phyloP scores from a whole-genome alignment of 1,140 invertebrate species.

The Lasioglossum baleicum region DNA sequence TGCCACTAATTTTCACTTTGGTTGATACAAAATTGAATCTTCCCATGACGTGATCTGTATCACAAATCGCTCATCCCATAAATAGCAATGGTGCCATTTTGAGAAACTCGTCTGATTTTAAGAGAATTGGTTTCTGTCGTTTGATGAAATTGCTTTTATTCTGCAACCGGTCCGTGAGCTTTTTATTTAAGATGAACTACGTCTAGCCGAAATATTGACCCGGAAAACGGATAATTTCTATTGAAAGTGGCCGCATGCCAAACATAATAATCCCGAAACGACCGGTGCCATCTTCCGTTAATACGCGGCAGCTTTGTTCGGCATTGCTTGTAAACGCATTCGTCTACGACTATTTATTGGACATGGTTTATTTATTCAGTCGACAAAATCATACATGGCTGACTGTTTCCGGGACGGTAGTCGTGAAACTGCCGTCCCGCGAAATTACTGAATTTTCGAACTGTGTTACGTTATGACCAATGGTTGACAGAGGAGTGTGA shows the following conservation, averaged over 20 bases:
- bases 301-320: conserved; percentile 45
- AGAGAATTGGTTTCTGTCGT: no score
- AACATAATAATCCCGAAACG: conserved; percentile 42
- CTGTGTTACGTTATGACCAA: no score
- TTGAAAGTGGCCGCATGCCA: conserved; percentile 46
- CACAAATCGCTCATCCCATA: no score
- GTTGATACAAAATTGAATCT: no score
- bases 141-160: neutral
- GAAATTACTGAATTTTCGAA: conserved; percentile 25
- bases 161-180: neutral
- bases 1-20: no score
- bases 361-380: conserved; percentile 36
- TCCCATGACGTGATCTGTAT: no score
- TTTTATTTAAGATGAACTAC: neutral
- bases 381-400: neutral
- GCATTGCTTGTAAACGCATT: conserved; percentile 35
- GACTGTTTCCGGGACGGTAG: neutral
- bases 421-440: neutral
- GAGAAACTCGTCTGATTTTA: no score
- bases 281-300: conserved; percentile 49
- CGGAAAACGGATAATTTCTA: conserved; percentile 42
- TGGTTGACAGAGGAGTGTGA: neutral
- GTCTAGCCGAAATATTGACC: conserved; percentile 18
- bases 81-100: no score
- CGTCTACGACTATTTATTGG: conserved; percentile 49